phyloP scores from a whole-genome alignment of 30 jellyfish, hydroid and myxozoan species.

The Morbakka virulenta region DNA sequence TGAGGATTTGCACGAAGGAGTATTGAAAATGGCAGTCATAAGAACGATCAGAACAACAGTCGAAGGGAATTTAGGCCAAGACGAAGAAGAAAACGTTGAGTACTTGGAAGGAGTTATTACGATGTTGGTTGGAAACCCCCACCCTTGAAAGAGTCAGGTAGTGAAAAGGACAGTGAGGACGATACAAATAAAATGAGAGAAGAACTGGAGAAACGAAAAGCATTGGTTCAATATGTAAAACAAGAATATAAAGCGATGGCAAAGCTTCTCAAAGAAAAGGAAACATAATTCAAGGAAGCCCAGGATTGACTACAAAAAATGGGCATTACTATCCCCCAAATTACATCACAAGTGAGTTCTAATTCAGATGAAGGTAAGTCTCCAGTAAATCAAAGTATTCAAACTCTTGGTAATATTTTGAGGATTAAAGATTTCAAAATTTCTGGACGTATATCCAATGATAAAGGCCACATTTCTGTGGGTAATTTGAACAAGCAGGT shows the following conservation, averaged over 20 bases:
- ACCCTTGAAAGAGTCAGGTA: conserved; percentile 1
- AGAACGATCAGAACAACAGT: conserved; percentile 16
- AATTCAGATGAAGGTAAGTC: not conserved
- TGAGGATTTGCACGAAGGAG: conserved; percentile 15
- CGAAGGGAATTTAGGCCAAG: conserved; percentile 9
- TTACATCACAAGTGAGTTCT: not conserved
- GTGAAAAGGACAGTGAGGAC: not conserved
- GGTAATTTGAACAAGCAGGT: conserved; percentile 34
- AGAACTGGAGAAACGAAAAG: not conserved
- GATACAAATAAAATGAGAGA: not conserved
- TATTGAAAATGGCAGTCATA: conserved; percentile 8
- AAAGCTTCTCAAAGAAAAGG: conserved; percentile 26
- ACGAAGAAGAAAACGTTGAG: conserved; percentile 14
- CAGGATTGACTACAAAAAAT: conserved; percentile 26
- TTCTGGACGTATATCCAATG: conserved; percentile 20
- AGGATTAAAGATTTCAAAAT: conserved; percentile 37
- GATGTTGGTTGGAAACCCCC: conserved; percentile 4
- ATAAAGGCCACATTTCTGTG: conserved; percentile 34
- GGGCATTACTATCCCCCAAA: conserved; percentile 17
- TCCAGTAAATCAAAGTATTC: conserved; percentile 22
- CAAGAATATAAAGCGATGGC: too few species aligned
- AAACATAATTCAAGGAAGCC: conserved; percentile 32
- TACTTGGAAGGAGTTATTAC: conserved; percentile 7
- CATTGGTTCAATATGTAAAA: conserved; percentile 6
- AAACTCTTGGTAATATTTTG: conserved; percentile 42